Percentiles rank a stretch among this genome's conserved stretches.
Evolutionary conservation across 2,797 vertebrate genomes (phyloP).

Genomic region (Buceros bicornis): DNA sequence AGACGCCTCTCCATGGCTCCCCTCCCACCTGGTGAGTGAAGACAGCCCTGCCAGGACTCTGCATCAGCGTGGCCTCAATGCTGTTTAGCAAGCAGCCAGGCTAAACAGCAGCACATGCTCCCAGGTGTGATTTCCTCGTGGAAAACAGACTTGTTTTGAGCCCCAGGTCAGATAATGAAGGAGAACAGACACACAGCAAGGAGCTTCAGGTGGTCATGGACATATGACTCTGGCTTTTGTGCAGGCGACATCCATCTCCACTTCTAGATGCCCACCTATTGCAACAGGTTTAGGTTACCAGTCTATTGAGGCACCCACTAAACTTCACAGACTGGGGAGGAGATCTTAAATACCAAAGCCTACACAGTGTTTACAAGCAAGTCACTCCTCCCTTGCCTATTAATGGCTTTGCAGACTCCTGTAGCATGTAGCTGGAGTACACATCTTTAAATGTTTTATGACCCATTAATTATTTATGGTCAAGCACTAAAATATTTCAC

Average conservation of each 20-base stretch:
- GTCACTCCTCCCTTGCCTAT: background rate
- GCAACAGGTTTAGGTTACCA: background rate
- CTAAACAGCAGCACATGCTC: background rate
- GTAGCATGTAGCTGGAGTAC: background rate
- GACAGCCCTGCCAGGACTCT: background rate
- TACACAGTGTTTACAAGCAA: background rate
- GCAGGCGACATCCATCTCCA: background rate
- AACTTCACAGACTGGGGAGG: fast-evolving
- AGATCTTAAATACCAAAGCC: background rate
- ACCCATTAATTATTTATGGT: background rate
- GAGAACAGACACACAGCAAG: fast-evolving
- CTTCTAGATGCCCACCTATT: background rate
- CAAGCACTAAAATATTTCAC: background rate
- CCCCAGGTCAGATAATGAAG: background rate
- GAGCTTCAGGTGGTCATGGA: fast-evolving
- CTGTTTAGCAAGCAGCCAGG: too few species aligned
- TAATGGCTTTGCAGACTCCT: background rate
- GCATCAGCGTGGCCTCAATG: fast-evolving
- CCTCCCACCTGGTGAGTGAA: background rate
- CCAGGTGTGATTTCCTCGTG: background rate
- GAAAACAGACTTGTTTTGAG: background rate
- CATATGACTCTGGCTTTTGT: fast-evolving
- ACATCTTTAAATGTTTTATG: background rate
- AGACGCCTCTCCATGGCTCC: fast-evolving
- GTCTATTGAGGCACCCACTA: background rate